Base-by-base conservation (phyloP, 2,797 vertebrate species). In the Muraenolepis orangiensis region DNA sequence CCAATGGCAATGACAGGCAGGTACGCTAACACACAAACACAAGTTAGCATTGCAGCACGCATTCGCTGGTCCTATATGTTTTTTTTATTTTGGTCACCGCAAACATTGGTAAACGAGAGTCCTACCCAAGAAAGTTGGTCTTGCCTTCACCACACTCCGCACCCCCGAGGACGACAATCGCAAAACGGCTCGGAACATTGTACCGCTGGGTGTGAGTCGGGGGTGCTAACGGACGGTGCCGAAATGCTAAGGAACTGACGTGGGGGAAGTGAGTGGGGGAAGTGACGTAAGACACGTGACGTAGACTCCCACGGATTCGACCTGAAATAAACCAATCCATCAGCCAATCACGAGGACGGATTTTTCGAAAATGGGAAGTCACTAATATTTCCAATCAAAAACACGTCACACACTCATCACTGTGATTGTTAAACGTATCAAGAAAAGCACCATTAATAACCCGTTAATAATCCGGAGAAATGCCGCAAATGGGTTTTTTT, bases 171-270 rank as follows among this genome's bases (percentile, higher is more conserved):
- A 67, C 29, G 92, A 91, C 40, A 92, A 75, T 80, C 88, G 85
- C 73, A 90, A 81, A 67, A 91, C 87, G 1, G 93, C 90, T 78
- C 88, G 85, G 78, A 94, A 88, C 94, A 95, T 95, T 40, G 6
- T 86, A 46, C 69, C 71, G 42, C 23, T 36, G 29, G 16, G 28
- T 61, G 16, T 14, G 26, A 28, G 23, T 46, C 40, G 57, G 66
- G 16, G 68, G n/a, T n/a, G 81, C 75, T 87, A 78, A 80, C 81
- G 31, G 23, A 80, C 81, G 31, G 23, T 30, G 10, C 18, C 10
- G 70, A n/a, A 81, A 34, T 36, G 28, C 29, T 69, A 70, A 70
- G 66, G 61, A 51, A 71, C 18, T 20, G 72, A 69, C 76, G 69
- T 70, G 6, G 34, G 2, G 20, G 31, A 69, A 34, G 67, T 31